A percentile compares a stretch with the other conserved stretches of the same genome.
Evolutionary conservation across 1,140 invertebrate genomes (phyloP).

Genomic region (Drosophila bocqueti): DNA sequence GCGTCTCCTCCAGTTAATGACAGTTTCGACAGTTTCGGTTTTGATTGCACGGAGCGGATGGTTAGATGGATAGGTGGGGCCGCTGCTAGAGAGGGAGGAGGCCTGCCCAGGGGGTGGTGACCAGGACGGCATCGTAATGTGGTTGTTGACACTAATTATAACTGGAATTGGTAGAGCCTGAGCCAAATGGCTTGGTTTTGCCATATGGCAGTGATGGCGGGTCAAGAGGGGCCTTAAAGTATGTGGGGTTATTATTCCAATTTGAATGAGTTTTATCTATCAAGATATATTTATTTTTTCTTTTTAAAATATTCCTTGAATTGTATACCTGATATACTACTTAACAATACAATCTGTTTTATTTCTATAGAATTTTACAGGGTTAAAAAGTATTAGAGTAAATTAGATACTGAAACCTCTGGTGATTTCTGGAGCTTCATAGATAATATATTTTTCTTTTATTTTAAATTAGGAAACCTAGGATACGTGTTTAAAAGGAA

Average conservation of each 20-base stretch:
- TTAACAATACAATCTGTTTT: too few relatives aligned
- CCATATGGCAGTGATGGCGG: constrained; percentile 5
- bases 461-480: neutral
- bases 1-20: constrained; percentile 61
- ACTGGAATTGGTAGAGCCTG: constrained; percentile 71
- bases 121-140: constrained; percentile 69
- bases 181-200: constrained; percentile 34
- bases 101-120: constrained; percentile 7
- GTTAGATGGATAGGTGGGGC: constrained; percentile 22
- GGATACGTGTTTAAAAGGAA: neutral
- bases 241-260: neutral
- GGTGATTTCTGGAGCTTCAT: neutral
- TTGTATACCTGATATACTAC: too few relatives aligned
- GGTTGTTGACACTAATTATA: constrained; percentile 83
- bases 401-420: neutral
- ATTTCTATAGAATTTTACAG: too few relatives aligned
- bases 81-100: neutral
- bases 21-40: constrained; percentile 78
- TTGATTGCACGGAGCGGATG: constrained; percentile 61
- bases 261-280: neutral
- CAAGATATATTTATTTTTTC: too few relatives aligned
- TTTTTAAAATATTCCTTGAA: too few relatives aligned
- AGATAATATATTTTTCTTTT: too few relatives aligned
- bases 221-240: neutral
- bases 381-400: too few relatives aligned